These are phyloP conservation scores for Ceratosolen fusciceps DNA, from an alignment of 1,140 invertebrate genomes.

Conservation along the genomic window DNA sequence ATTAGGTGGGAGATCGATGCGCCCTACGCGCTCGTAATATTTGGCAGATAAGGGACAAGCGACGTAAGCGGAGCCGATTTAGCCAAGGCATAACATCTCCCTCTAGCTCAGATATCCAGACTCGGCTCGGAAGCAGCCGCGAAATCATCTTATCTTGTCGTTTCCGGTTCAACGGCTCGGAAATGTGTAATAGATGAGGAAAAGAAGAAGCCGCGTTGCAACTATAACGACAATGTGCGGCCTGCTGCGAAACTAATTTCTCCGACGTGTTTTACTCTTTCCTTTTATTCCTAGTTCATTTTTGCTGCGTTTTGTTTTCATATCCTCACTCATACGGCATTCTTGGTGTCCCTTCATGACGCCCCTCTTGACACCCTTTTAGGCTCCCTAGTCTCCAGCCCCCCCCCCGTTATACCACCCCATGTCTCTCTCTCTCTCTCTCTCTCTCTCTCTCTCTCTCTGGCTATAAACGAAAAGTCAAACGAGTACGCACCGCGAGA, in stretches of 20 bases:
- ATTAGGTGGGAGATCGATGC: conserved; percentile 32
- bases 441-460: conserved; percentile 29
- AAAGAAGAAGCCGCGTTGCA: conserved; percentile 47
- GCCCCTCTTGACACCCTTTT: neutral
- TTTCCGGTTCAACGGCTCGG: conserved; percentile 70
- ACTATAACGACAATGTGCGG: neutral
- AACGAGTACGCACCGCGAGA: neutral
- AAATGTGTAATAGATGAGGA: conserved; percentile 71
- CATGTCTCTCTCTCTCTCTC: conserved; percentile 14
- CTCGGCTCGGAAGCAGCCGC: neutral
- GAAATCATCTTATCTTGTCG: conserved; percentile 66
- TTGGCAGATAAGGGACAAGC: conserved; percentile 38
- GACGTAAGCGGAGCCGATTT: neutral
- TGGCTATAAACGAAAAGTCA: neutral
- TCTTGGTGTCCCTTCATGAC: neutral
- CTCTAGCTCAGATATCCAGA: neutral
- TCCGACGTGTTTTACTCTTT: conserved; percentile 50
- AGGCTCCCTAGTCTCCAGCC: neutral
- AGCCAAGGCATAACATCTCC: neutral
- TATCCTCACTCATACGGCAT: too few species aligned
- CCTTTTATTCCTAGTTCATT: neutral
- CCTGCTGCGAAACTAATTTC: conserved; percentile 40
- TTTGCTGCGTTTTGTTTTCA: neutral
- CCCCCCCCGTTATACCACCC: conserved; percentile 1
- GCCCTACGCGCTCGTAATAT: conserved; percentile 36